A percentile compares a stretch with the other conserved stretches of the same genome.
Evolutionary conservation across 1,140 invertebrate species (phyloP).

Genomic region (Pantala flavescens): DNA sequence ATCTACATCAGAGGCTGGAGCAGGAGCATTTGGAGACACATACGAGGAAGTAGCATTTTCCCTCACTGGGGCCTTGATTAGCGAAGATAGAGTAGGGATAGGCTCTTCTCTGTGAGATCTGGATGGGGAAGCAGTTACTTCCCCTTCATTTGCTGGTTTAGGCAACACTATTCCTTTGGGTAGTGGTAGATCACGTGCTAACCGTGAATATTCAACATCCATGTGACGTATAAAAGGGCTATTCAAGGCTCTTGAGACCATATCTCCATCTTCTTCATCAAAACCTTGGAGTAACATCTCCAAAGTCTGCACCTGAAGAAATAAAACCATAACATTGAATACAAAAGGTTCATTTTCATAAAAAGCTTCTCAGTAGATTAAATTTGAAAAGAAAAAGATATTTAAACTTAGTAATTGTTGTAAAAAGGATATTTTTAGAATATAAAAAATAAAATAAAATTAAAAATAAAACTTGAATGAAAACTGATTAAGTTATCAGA

Average conservation of each 20-base stretch:
- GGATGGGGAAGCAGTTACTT: conserved; percentile 62
- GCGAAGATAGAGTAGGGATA: conserved; percentile 34
- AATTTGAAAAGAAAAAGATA: too few species aligned
- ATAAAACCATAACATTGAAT: too few species aligned
- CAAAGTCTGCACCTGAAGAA: conserved; percentile 58
- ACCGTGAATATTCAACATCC: conserved; percentile 84
- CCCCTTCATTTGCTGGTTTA: conserved; percentile 46
- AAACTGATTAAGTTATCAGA: too few species aligned
- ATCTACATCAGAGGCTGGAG: not conserved
- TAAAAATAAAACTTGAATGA: too few species aligned
- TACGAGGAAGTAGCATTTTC: conserved; percentile 62
- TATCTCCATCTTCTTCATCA: conserved; percentile 81
- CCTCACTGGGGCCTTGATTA: conserved; percentile 46
- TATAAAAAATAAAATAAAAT: too few species aligned
- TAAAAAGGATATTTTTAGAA: too few species aligned
- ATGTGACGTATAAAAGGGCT: conserved; percentile 87
- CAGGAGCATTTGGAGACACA: conserved; percentile 42
- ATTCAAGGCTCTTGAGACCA: conserved; percentile 59
- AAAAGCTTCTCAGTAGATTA: not conserved
- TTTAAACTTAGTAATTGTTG: too few species aligned
- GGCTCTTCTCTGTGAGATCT: conserved; percentile 42
- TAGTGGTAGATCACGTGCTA: conserved; percentile 65
- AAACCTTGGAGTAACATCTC: conserved; percentile 75
- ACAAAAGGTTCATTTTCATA: too few species aligned
- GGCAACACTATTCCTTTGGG: conserved; percentile 49